Evolutionary conservation across 2,113 vertebrate genomes (phyloP).

Genomic region (Haemorhous mexicanus): DNA sequence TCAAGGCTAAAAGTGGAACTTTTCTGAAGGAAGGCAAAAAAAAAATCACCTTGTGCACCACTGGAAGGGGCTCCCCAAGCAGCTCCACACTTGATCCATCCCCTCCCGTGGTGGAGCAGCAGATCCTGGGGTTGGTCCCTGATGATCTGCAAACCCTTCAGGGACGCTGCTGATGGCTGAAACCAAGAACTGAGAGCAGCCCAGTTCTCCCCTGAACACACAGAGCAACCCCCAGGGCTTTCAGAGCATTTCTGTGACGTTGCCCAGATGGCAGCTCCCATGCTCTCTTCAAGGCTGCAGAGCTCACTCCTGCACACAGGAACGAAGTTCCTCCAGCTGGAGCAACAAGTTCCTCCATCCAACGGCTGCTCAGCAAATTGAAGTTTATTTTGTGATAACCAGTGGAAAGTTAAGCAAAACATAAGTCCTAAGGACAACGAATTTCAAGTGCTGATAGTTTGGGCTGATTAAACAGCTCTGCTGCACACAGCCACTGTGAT

Average conservation of each 20-base stretch:
- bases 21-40: background rate
- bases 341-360: background rate
- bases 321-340: background rate
- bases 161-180: background rate
- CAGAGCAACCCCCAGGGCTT: background rate
- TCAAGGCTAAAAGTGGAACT: background rate
- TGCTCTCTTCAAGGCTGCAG: background rate
- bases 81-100: background rate
- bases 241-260: background rate
- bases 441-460: background rate
- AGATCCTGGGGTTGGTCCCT: background rate
- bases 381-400: background rate
- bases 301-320: background rate
- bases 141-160: background rate
- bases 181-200: background rate
- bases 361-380: background rate
- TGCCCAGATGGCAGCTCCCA: background rate
- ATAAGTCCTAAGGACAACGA: background rate
- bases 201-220: background rate
- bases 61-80: background rate
- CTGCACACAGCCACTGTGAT: background rate
- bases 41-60: background rate
- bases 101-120: too few species aligned
- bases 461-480: slow-evolving; percentile 17
- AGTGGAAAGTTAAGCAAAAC: background rate